These are phyloP conservation scores for Rhabdophis nuchalis DNA, from an alignment of 2,797 vertebrate species.

Conservation along the genomic window DNA sequence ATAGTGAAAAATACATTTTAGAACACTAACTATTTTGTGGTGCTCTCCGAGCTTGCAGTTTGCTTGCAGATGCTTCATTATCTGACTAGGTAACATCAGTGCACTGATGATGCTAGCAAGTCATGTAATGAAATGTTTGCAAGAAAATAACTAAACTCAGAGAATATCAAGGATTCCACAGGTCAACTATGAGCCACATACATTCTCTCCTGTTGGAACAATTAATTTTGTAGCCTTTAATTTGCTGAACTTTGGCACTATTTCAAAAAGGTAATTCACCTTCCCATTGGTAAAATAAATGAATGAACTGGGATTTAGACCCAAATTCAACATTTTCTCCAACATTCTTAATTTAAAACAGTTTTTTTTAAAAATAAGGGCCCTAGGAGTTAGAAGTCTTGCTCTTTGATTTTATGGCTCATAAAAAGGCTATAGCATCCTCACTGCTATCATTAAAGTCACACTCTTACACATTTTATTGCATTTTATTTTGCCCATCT, in stretches of 20 bases:
- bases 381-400: neutral
- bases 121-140: neutral
- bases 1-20: neutral
- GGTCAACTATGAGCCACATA: neutral
- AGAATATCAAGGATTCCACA: neutral
- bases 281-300: neutral
- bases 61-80: neutral
- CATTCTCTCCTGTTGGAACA: neutral
- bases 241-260: neutral
- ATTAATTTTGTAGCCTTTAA: neutral
- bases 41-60: neutral
- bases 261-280: neutral
- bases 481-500: neutral
- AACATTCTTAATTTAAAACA: neutral
- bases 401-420: neutral
- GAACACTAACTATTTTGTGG: neutral
- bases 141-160: neutral
- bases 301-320: neutral
- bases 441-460: neutral
- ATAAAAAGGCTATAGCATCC: neutral
- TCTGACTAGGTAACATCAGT: neutral
- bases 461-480: neutral
- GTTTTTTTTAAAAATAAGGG: neutral
- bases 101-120: neutral
- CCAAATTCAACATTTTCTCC: neutral